A percentile compares a stretch with the other conserved stretches of the same genome.
Conservation (phyloP, 2,113 vertebrate species). For the Dicrurus megarhynchus region DNA sequence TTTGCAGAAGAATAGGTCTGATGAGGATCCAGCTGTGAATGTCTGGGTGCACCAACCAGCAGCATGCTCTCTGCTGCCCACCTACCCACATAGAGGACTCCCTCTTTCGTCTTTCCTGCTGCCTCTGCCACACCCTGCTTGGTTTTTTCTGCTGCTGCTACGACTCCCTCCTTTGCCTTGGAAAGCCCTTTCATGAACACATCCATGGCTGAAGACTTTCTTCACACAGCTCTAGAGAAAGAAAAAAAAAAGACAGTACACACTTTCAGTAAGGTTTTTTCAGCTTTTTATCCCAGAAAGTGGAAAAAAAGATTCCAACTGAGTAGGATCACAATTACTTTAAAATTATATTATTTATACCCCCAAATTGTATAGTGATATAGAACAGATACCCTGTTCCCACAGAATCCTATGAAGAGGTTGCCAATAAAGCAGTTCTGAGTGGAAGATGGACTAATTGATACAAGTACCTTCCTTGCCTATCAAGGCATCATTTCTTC, state of each 20-base stretch:
- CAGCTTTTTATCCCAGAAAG: background rate
- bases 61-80: background rate
- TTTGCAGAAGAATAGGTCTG: background rate
- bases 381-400: background rate
- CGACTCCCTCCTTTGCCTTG: constrained; percentile 87
- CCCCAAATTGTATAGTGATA: background rate
- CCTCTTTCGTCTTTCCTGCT: constrained; percentile 88
- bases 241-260: background rate
- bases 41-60: background rate
- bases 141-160: constrained; percentile 86
- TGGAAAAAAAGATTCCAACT: background rate
- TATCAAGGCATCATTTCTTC: background rate
- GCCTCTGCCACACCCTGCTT: constrained; percentile 88
- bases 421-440: background rate
- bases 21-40: background rate
- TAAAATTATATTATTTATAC: background rate
- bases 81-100: constrained; percentile 86
- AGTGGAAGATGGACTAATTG: background rate
- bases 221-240: background rate
- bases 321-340: background rate
- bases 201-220: constrained; percentile 79
- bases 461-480: background rate
- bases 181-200: constrained; percentile 83
- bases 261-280: background rate
- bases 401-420: background rate